Percentiles rank a stretch among this genome's conserved stretches.
These are phyloP conservation scores for Mystacornis crossleyi DNA, from an alignment of 2,113 vertebrate species.

Conservation along the genomic window DNA sequence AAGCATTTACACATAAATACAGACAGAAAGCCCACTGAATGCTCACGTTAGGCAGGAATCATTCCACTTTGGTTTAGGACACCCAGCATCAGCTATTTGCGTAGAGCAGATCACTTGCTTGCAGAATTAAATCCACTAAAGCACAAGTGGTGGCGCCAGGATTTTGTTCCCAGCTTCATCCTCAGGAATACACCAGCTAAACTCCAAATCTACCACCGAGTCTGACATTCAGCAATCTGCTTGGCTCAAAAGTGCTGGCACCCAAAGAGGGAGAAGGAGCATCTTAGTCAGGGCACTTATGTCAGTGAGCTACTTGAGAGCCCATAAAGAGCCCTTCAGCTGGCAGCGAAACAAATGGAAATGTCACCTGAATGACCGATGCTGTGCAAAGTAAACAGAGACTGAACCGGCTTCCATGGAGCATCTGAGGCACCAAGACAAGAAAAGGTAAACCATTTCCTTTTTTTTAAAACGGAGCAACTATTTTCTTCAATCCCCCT, in stretches of 20 bases:
- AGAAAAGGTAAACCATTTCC: neutral
- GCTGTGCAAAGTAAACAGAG: neutral
- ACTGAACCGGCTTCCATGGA: neutral
- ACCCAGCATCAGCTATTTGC: neutral
- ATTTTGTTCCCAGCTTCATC: neutral
- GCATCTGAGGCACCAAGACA: neutral
- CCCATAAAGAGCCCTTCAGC: neutral
- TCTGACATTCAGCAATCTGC: neutral
- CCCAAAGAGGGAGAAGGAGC: neutral
- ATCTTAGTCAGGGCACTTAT: neutral
- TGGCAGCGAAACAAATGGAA: neutral
- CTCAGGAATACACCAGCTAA: neutral
- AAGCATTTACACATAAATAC: neutral
- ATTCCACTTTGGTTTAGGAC: neutral
- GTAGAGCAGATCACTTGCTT: neutral
- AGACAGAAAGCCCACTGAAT: neutral
- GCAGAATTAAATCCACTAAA: neutral
- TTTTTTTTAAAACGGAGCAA: neutral
- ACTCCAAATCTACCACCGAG: rapidly evolving
- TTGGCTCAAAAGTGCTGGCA: neutral
- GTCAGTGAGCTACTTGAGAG: neutral
- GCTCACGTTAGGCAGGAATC: neutral
- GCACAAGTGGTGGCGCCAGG: neutral
- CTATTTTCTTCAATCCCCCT: neutral
- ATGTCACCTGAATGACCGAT: neutral